Conservation (phyloP, 2,797 vertebrate genomes). For the Mallotus villosus region DNA sequence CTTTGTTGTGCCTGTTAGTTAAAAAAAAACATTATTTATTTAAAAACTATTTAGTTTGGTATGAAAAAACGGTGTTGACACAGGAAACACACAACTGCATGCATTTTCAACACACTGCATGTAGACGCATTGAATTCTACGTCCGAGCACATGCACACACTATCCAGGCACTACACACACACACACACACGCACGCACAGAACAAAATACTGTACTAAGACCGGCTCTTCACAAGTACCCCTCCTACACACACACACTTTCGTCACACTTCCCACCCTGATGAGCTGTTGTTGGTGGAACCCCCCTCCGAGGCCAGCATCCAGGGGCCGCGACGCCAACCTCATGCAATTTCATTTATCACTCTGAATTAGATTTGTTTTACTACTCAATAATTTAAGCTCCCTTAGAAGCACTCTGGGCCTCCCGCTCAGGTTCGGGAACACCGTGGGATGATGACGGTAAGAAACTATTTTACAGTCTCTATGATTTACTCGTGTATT, state of each 20-base stretch:
- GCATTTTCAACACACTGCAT: too few species aligned
- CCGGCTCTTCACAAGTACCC: conserved; percentile 3
- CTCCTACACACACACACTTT: conserved; percentile 41
- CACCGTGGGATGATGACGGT: conserved; percentile 32
- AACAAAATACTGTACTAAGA: conserved; percentile 24
- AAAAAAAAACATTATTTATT: too few species aligned
- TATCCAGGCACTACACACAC: not conserved
- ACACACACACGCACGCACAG: not conserved
- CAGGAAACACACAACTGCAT: too few species aligned
- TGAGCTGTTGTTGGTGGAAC: conserved; percentile 40
- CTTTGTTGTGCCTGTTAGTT: too few species aligned
- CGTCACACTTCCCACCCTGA: conserved; percentile 18
- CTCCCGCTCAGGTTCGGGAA: conserved; percentile 51
- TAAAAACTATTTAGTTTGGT: too few species aligned
- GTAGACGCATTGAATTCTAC: too few species aligned
- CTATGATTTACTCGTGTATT: conserved; percentile 31
- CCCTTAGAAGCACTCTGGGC: conserved; percentile 56
- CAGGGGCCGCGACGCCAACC: conserved; percentile 56
- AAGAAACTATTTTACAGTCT: conserved; percentile 32
- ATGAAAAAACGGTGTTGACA: too few species aligned
- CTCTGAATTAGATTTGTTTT: conserved; percentile 65
- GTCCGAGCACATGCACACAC: too few species aligned
- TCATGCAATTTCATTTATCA: conserved; percentile 74
- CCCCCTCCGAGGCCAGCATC: conserved; percentile 58
- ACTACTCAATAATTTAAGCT: conserved; percentile 62